These are phyloP conservation scores for Pelusios castaneus DNA, from an alignment of 2,113 vertebrate species.

Conservation along the genomic window DNA sequence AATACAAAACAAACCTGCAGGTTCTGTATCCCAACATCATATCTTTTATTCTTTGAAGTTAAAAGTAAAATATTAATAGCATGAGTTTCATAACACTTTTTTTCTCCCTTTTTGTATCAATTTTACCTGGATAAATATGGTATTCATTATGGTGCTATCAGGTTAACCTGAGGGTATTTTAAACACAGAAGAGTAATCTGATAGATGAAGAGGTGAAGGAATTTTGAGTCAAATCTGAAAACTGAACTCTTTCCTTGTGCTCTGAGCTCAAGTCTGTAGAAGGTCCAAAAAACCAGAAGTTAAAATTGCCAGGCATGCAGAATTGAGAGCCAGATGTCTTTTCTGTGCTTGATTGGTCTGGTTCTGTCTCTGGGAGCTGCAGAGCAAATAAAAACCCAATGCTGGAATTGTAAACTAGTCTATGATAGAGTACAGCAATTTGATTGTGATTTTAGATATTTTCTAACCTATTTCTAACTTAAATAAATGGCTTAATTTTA, in stretches of 20 bases:
- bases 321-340: neutral
- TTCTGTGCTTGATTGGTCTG: neutral
- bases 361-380: neutral
- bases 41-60: neutral
- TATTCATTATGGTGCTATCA: neutral
- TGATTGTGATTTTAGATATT: neutral
- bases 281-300: neutral
- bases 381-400: constrained; percentile 11
- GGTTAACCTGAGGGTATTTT: neutral
- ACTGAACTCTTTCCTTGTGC: neutral
- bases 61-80: neutral
- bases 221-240: constrained; percentile 16
- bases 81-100: neutral
- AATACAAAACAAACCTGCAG: neutral
- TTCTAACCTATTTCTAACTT: constrained; percentile 23
- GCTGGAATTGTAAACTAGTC: neutral
- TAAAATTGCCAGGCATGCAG: neutral
- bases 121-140: neutral
- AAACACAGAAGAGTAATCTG: neutral
- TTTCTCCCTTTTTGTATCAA: neutral
- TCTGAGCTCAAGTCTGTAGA: neutral
- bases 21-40: neutral
- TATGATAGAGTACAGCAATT: neutral
- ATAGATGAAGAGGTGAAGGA: neutral
- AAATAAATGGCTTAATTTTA: constrained; percentile 47